A percentile compares a stretch with the other conserved stretches of the same genome.
Conservation (phyloP, 2,113 vertebrate genomes). For the Himantopus leucocephalus region DNA sequence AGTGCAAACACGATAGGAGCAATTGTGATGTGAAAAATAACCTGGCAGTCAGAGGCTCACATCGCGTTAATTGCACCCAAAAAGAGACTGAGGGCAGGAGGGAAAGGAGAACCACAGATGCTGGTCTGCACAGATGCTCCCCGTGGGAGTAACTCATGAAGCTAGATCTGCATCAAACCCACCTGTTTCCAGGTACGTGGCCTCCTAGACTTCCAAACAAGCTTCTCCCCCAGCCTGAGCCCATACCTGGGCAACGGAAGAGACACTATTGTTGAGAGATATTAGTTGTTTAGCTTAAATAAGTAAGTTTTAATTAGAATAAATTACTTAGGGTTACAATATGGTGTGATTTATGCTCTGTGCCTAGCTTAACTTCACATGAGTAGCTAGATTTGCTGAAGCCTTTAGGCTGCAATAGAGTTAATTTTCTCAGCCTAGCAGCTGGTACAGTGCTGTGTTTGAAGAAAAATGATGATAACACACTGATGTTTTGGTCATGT, state of each 20-base stretch:
- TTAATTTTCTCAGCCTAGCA: not conserved
- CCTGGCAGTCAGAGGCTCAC: not conserved
- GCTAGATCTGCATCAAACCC: not conserved
- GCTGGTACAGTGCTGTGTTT: not conserved
- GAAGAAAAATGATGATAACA: not conserved
- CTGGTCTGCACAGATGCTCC: not conserved
- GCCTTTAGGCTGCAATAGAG: not conserved
- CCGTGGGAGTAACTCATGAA: not conserved
- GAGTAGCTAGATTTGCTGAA: not conserved
- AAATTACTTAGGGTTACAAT: not conserved
- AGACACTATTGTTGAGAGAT: not conserved
- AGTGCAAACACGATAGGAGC: not conserved
- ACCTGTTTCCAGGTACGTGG: not conserved
- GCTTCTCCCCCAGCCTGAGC: accelerated
- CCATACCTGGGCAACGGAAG: not conserved
- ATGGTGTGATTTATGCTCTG: not conserved
- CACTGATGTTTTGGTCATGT: not conserved
- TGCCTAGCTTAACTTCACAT: not conserved
- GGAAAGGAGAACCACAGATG: not conserved
- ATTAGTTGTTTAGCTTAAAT: not conserved
- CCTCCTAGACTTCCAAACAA: not conserved
- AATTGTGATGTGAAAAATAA: not conserved
- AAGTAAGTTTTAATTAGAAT: not conserved
- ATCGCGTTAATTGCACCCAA: not conserved
- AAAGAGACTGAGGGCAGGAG: not conserved